A percentile compares a stretch with the other conserved stretches of the same genome.
These are phyloP conservation scores for Gila orcuttii DNA, from an alignment of 2,113 vertebrate species.

Conservation along the genomic window DNA sequence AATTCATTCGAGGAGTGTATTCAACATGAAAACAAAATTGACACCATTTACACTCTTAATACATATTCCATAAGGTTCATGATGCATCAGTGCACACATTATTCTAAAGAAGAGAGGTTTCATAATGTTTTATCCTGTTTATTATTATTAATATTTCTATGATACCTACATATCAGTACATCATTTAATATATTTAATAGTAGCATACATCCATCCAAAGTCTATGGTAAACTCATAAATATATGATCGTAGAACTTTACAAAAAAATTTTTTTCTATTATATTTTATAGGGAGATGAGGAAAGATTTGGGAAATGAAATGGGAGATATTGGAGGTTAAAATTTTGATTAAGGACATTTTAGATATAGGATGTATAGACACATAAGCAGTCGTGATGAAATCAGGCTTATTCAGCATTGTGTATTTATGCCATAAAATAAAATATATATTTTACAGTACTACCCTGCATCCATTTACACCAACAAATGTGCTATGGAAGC, in stretches of 20 bases:
- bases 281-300: background rate
- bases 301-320: background rate
- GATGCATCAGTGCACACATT: background rate
- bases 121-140: background rate
- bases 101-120: background rate
- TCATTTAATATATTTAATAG: background rate
- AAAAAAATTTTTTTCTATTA: background rate
- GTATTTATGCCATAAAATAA: background rate
- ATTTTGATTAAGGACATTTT: background rate
- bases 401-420: background rate
- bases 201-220: background rate
- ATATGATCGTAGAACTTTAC: background rate
- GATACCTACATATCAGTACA: background rate
- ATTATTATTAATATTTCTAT: background rate
- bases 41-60: background rate
- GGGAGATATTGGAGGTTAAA: background rate
- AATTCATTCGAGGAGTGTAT: background rate
- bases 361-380: background rate
- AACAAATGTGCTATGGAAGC: conserved; percentile 26
- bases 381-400: background rate
- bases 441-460: conserved; percentile 64
- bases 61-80: no score
- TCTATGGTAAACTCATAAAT: background rate
- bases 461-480: conserved; percentile 39
- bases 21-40: background rate